Percentiles rank a stretch among this genome's conserved stretches.
Evolutionary conservation across 1,140 invertebrate genomes (phyloP).

Genomic region (Andricus grossulariae): DNA sequence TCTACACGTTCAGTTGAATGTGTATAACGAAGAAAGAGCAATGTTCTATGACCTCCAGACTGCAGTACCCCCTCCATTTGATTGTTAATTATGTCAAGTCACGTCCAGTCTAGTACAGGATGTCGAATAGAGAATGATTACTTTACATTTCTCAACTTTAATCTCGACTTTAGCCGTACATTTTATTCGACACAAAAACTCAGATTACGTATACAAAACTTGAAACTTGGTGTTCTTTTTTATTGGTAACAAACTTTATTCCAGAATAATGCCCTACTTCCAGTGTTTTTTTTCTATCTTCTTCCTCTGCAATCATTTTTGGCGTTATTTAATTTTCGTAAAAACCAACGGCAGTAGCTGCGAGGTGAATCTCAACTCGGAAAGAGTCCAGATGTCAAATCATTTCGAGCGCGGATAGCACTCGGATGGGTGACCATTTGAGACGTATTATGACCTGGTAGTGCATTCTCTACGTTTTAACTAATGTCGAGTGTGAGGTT

Average conservation of each 20-base stretch:
- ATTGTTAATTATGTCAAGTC: constrained; percentile 28
- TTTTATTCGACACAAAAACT: not conserved
- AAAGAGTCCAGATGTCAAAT: too few relatives aligned
- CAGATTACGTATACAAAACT: not conserved
- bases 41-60: constrained; percentile 30
- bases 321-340: too few relatives aligned
- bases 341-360: too few relatives aligned
- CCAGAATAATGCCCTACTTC: too few relatives aligned
- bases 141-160: constrained; percentile 25
- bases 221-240: too few relatives aligned
- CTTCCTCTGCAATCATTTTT: not conserved
- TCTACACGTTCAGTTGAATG: not conserved
- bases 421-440: too few relatives aligned
- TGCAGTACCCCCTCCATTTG: constrained; percentile 10
- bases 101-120: constrained; percentile 29
- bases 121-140: constrained; percentile 27
- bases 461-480: too few relatives aligned
- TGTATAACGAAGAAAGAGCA: constrained; percentile 26
- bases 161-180: not conserved
- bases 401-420: too few relatives aligned
- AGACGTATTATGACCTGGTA: too few relatives aligned
- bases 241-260: too few relatives aligned
- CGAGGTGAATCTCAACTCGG: too few relatives aligned
- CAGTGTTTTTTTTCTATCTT: not conserved
- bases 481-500: too few relatives aligned